These are phyloP conservation scores for Erythrocercus mccallii DNA, from an alignment of 2,113 vertebrate genomes.

Conservation along the genomic window DNA sequence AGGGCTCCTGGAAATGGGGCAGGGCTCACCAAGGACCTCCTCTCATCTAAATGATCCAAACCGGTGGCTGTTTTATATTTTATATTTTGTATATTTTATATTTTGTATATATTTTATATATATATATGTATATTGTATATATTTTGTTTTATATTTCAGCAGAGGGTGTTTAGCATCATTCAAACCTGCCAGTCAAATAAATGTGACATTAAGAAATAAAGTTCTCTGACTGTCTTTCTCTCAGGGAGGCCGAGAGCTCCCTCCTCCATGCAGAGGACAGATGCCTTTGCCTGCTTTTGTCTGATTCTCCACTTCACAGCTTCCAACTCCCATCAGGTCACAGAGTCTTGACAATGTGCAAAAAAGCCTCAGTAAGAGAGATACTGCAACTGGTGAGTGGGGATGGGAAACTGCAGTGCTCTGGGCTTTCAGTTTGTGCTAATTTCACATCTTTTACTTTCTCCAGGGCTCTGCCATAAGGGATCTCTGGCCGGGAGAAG, in stretches of 20 bases:
- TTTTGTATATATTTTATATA: too few species aligned
- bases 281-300: not conserved
- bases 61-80: not conserved
- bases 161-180: not conserved
- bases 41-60: rapidly evolving
- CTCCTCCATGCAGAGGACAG: not conserved
- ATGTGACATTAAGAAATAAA: not conserved
- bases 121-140: too few species aligned
- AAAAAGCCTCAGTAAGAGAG: not conserved
- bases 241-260: not conserved
- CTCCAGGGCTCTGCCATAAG: not conserved
- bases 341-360: not conserved
- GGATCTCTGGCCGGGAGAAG: not conserved
- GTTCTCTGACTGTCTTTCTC: not conserved
- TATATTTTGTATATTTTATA: too few species aligned
- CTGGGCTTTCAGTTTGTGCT: not conserved
- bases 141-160: not conserved
- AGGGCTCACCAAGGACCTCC: not conserved
- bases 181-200: not conserved
- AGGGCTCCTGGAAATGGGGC: not conserved
- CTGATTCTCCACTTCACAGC: not conserved
- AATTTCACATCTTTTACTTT: not conserved
- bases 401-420: not conserved
- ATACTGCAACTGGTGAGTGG: not conserved
- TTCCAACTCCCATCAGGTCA: not conserved